These are phyloP conservation scores for Anastrepha obliqua DNA, from an alignment of 1,140 invertebrate species.

Conservation along the genomic window DNA sequence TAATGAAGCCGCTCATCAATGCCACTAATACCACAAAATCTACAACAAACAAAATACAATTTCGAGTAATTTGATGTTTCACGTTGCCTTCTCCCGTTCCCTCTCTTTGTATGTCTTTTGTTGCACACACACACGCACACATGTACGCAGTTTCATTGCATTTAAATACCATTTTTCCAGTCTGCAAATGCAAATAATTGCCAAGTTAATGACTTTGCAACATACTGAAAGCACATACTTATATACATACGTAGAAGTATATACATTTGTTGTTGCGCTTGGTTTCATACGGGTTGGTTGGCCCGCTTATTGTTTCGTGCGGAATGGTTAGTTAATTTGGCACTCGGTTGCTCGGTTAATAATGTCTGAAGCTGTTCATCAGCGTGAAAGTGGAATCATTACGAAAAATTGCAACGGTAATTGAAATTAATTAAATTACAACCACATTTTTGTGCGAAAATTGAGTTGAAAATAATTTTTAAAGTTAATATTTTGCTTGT, in stretches of 20 bases:
- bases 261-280: neutral
- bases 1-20: neutral
- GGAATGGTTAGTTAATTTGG: neutral
- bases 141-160: neutral
- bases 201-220: conserved; percentile 37
- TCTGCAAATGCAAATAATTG: conserved; percentile 40
- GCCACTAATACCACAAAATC: neutral
- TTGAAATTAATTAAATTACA: conserved; percentile 45
- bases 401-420: conserved; percentile 4
- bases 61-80: neutral
- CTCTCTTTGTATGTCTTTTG: too few species aligned
- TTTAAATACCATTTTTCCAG: neutral
- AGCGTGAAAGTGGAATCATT: neutral
- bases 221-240: neutral
- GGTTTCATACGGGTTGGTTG: too few species aligned
- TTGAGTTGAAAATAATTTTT: neutral
- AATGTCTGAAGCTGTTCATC: conserved; percentile 9
- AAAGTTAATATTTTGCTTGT: conserved; percentile 12
- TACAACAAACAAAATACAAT: neutral
- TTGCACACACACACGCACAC: neutral
- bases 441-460: conserved; percentile 30
- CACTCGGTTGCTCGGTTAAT: neutral
- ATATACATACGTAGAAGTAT: too few species aligned
- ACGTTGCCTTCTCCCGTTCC: neutral
- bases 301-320: too few species aligned